phyloP scores from a whole-genome alignment of 2,888 invertebrate genomes.

The Caenorhabditis becei region DNA sequence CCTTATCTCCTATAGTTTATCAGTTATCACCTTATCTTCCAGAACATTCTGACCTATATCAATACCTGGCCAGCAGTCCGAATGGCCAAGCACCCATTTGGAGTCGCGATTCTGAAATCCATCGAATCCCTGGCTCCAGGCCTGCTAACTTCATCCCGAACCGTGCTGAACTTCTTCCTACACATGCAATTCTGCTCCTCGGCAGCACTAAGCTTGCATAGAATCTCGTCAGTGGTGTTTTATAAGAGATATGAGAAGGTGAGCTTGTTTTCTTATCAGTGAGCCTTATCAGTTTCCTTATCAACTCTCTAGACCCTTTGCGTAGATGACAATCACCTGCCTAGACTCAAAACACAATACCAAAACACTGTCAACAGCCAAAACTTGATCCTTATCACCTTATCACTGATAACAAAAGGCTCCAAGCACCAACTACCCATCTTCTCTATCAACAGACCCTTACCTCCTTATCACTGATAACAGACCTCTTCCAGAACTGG shows the following conservation, averaged over 20 bases:
- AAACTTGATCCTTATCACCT: too few species aligned
- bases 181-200: slow-evolving; percentile 37
- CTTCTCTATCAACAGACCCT: neutral
- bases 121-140: slow-evolving; percentile 10
- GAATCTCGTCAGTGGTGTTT: slow-evolving; percentile 19
- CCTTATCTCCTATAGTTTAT: neutral
- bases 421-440: too few species aligned
- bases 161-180: slow-evolving; percentile 21
- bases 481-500: neutral
- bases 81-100: neutral
- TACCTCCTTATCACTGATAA: too few species aligned
- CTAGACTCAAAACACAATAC: too few species aligned
- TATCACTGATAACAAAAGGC: too few species aligned
- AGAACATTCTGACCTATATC: slow-evolving; percentile 18
- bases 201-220: slow-evolving; percentile 11
- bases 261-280: neutral
- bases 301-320: neutral
- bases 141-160: slow-evolving; percentile 2
- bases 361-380: too few species aligned
- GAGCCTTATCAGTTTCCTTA: too few species aligned
- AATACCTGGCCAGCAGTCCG: slow-evolving; percentile 35
- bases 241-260: slow-evolving; percentile 24
- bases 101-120: neutral
- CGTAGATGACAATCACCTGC: too few species aligned
- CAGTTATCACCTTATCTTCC: slow-evolving; percentile 5